Percentiles rank a stretch among this genome's conserved stretches.
These are phyloP conservation scores for Malurus alboscapulatus DNA, from an alignment of 2,113 vertebrate genomes.

Conservation along the genomic window DNA sequence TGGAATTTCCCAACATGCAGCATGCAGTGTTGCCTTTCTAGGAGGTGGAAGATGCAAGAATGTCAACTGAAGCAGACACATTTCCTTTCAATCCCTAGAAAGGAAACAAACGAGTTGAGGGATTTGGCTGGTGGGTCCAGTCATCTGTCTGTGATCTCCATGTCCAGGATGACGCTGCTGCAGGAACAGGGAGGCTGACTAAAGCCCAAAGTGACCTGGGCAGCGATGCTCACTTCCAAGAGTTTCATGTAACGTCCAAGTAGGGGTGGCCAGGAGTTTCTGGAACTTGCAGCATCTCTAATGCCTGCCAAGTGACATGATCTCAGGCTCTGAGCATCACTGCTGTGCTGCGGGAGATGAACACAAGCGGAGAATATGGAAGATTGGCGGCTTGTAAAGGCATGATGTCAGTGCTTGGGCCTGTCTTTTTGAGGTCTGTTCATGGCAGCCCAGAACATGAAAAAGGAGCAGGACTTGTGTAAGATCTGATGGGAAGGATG, in stretches of 20 bases:
- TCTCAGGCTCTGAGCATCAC: neutral
- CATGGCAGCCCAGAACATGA: neutral
- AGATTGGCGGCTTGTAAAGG: neutral
- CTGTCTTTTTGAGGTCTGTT: neutral
- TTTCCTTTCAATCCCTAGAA: conserved; percentile 21
- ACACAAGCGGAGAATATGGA: neutral
- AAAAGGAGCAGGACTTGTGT: neutral
- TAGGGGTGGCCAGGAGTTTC: neutral
- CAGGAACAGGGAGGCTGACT: conserved; percentile 2
- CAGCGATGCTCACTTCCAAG: neutral
- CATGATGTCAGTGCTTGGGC: accelerated
- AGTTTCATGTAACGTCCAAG: neutral
- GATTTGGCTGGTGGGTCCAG: neutral
- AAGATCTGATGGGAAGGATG: neutral
- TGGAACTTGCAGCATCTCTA: neutral
- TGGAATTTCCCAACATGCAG: neutral
- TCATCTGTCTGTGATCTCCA: neutral
- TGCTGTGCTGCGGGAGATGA: neutral
- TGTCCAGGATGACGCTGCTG: neutral
- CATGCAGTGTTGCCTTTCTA: neutral
- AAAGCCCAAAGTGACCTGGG: neutral
- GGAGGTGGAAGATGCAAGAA: neutral
- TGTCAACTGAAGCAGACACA: neutral
- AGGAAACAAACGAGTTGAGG: neutral
- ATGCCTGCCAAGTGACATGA: neutral